These are phyloP conservation scores for Petromus typicus DNA, from an alignment of 2,113 vertebrate genomes.

Conservation along the genomic window DNA sequence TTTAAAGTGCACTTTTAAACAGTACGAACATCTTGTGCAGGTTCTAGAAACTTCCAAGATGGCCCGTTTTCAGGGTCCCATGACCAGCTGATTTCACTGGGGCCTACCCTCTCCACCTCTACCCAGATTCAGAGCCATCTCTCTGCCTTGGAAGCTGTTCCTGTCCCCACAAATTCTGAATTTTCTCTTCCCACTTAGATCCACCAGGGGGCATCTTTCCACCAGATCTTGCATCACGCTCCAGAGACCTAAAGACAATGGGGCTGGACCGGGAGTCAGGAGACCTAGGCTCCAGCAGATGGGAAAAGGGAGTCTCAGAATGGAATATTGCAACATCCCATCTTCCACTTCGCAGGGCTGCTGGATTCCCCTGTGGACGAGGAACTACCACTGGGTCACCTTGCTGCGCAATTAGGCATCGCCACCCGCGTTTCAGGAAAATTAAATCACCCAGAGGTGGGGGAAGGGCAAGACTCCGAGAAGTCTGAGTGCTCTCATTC, in stretches of 20 bases:
- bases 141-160: slow-evolving; percentile 10
- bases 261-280: slow-evolving; percentile 43
- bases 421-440: not conserved
- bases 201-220: slow-evolving; percentile 54
- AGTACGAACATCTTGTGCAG: not conserved
- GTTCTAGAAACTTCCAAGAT: not conserved
- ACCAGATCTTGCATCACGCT: slow-evolving; percentile 63
- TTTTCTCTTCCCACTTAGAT: slow-evolving; percentile 38
- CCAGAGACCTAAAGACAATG: slow-evolving; percentile 68
- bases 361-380: not conserved
- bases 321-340: slow-evolving; percentile 52
- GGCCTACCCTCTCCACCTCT: not conserved
- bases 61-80: not conserved
- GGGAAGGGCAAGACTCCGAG: fast-evolving
- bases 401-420: not conserved
- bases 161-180: not conserved
- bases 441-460: not conserved
- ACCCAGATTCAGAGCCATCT: not conserved
- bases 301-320: slow-evolving; percentile 62
- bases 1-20: not conserved
- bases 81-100: not conserved
- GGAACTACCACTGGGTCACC: slow-evolving; percentile 15
- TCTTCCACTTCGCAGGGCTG: not conserved
- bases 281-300: slow-evolving; percentile 66
- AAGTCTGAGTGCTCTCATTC: not conserved